Percentiles rank a stretch among this genome's conserved stretches.
Evolutionary conservation across 2,797 vertebrate genomes (phyloP).

Genomic region (Scolopax bukidnonensis): DNA sequence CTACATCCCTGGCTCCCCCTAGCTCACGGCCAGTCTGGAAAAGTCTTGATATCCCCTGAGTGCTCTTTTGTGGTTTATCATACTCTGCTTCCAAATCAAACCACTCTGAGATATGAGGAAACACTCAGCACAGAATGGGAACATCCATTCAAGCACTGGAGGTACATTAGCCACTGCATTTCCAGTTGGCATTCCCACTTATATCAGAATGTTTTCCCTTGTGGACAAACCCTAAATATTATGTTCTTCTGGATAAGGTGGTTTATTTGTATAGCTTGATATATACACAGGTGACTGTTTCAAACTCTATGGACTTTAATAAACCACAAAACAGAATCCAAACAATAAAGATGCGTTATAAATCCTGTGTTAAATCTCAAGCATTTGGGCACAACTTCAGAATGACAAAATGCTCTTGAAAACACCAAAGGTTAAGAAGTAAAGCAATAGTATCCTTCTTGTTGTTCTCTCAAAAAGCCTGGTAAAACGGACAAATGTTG

Average conservation of each 20-base stretch:
- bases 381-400: background rate
- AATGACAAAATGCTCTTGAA: slow-evolving; percentile 7
- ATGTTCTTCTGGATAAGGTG: background rate
- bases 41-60: background rate
- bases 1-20: background rate
- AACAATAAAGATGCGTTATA: background rate
- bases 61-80: background rate
- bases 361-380: slow-evolving; percentile 15
- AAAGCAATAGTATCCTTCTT: background rate
- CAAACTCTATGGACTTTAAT: slow-evolving; percentile 14
- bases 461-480: background rate
- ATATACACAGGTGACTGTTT: background rate
- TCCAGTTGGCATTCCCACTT: background rate
- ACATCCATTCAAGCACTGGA: background rate
- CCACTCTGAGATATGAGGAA: background rate
- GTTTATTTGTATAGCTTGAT: slow-evolving; percentile 16
- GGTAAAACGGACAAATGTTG: background rate
- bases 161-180: background rate
- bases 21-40: background rate
- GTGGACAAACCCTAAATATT: background rate
- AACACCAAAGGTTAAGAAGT: slow-evolving; percentile 8
- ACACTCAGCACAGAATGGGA: background rate
- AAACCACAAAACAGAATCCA: background rate
- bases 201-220: background rate
- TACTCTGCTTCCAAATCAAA: background rate